These are phyloP conservation scores for Cosmia trapezina DNA, from an alignment of 2,888 invertebrate species.

Conservation along the genomic window DNA sequence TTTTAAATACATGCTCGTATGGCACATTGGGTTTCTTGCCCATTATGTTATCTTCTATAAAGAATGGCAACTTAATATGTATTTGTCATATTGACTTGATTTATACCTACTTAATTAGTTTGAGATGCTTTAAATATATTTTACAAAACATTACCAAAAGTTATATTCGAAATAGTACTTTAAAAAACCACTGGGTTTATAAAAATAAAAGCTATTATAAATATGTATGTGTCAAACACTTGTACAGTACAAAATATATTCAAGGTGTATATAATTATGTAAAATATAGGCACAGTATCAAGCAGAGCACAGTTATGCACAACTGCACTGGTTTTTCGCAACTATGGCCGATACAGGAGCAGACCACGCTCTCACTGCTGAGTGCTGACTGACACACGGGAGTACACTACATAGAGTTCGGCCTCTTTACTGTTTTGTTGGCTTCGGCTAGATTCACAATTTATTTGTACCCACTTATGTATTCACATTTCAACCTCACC, in stretches of 20 bases:
- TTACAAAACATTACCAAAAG: neutral
- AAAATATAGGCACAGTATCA: neutral
- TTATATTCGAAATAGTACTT: constrained; percentile 10
- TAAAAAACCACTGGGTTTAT: neutral
- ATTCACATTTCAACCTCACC: neutral
- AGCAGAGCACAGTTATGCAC: neutral
- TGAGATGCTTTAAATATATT: neutral
- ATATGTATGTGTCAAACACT: constrained; percentile 5
- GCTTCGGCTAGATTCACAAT: neutral
- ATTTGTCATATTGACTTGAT: neutral
- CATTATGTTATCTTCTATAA: neutral
- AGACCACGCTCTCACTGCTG: neutral
- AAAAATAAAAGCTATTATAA: constrained; percentile 9
- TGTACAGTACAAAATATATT: neutral
- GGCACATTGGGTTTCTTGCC: neutral
- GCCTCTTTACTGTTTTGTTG: neutral
- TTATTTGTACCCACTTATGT: neutral
- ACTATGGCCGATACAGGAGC: neutral
- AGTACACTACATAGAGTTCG: neutral
- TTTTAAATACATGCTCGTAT: too few species aligned
- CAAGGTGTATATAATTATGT: neutral
- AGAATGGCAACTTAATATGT: neutral
- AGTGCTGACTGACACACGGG: neutral
- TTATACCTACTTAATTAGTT: neutral
- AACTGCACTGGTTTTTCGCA: neutral